These are phyloP conservation scores for Brachylomia viminalis DNA, from an alignment of 2,888 invertebrate genomes.

Conservation along the genomic window DNA sequence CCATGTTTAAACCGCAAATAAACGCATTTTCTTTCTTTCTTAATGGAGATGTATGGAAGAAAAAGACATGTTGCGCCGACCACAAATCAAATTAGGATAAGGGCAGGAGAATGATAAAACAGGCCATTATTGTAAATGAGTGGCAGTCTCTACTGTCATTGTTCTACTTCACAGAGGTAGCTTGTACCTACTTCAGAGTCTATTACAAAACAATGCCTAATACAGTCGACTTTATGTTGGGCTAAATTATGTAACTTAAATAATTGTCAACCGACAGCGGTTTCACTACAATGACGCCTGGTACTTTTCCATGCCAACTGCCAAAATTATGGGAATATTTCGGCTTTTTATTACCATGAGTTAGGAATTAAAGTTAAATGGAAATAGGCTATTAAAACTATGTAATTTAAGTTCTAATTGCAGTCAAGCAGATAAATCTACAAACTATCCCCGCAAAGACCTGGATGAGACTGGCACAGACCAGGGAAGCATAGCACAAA, in stretches of 20 bases:
- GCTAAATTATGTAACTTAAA: constrained; percentile 40
- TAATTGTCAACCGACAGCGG: constrained; percentile 31
- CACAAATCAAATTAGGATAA: too few relatives aligned
- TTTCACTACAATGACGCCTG: constrained; percentile 16
- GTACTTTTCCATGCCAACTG: constrained; percentile 46
- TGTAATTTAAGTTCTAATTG: background rate
- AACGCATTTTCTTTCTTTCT: too few relatives aligned
- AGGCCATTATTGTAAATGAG: too few relatives aligned
- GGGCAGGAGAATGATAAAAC: too few relatives aligned
- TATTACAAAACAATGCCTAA: constrained; percentile 50
- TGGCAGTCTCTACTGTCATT: constrained; percentile 1
- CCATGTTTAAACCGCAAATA: too few relatives aligned
- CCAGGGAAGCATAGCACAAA: background rate
- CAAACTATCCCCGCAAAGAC: background rate
- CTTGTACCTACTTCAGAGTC: constrained; percentile 5
- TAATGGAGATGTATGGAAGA: too few relatives aligned
- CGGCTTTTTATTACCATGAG: background rate
- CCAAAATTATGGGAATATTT: constrained; percentile 25
- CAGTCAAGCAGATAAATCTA: background rate
- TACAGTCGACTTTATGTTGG: constrained; percentile 32
- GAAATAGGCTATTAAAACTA: constrained; percentile 22
- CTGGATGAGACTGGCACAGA: background rate
- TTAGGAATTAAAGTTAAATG: constrained; percentile 11
- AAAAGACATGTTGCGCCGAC: too few relatives aligned
- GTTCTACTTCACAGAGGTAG: constrained; percentile 8